Conservation (phyloP, 2,888 invertebrate species). For the Meghimatium bilineatum region DNA sequence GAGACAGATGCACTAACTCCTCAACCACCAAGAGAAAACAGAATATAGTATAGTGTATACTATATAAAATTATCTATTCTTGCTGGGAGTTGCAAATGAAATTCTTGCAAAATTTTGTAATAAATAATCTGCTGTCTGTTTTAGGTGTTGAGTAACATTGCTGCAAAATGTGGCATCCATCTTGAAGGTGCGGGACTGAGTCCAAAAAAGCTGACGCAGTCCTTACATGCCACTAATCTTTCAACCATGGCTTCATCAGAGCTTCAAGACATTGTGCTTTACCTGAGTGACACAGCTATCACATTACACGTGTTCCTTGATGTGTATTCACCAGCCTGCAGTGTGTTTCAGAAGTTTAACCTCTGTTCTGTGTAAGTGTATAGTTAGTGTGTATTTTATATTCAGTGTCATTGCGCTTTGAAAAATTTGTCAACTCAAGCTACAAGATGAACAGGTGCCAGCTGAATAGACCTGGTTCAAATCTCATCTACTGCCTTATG, state of each 20-base stretch:
- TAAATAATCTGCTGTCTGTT: too few species aligned
- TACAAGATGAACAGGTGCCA: too few species aligned
- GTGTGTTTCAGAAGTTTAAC: conserved; percentile 80
- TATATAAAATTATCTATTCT: neutral
- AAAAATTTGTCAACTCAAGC: too few species aligned
- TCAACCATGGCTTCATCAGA: conserved; percentile 65
- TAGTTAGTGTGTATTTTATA: too few species aligned
- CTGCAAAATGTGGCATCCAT: conserved; percentile 67
- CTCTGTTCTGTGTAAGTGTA: conserved; percentile 66
- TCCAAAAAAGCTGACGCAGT: conserved; percentile 65
- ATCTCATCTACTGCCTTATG: too few species aligned
- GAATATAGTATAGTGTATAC: too few species aligned
- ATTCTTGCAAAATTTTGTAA: too few species aligned
- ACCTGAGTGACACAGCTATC: conserved; percentile 84
- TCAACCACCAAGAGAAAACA: too few species aligned
- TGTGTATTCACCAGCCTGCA: conserved; percentile 81
- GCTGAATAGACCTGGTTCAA: too few species aligned
- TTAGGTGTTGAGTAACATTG: conserved; percentile 77
- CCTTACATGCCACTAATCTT: conserved; percentile 50
- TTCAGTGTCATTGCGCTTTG: too few species aligned
- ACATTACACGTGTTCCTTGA: conserved; percentile 85
- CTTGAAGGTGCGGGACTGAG: conserved; percentile 51
- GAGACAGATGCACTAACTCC: too few species aligned
- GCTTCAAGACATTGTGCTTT: conserved; percentile 84
- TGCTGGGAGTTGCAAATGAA: too few species aligned